These are phyloP conservation scores for Merops nubicus DNA, from an alignment of 2,113 vertebrate species.

Conservation along the genomic window DNA sequence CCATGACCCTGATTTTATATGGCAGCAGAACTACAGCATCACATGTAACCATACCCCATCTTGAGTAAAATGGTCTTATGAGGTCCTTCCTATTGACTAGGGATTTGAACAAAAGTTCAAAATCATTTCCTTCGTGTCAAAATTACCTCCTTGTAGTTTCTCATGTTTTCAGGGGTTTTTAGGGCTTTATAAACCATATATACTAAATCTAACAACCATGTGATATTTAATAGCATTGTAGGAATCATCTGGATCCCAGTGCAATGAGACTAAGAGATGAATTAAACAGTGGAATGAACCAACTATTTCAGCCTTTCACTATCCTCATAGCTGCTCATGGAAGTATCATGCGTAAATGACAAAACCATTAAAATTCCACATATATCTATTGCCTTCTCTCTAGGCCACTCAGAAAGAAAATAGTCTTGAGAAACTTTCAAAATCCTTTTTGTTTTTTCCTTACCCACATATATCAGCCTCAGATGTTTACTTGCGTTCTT, in stretches of 20 bases:
- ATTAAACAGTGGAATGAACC: background rate
- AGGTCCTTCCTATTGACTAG: background rate
- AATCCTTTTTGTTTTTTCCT: background rate
- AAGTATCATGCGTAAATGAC: background rate
- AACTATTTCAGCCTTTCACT: background rate
- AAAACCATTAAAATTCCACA: background rate
- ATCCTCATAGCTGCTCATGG: background rate
- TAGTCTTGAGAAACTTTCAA: fast-evolving
- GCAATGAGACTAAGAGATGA: background rate
- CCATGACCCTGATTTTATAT: background rate
- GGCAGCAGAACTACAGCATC: background rate
- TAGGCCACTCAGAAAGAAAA: background rate
- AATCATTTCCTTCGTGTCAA: background rate
- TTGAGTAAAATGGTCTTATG: background rate
- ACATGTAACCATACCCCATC: fast-evolving
- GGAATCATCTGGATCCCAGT: background rate
- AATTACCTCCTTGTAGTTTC: background rate
- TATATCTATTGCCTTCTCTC: background rate
- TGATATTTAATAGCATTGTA: background rate
- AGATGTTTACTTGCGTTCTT: background rate
- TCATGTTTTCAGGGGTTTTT: background rate
- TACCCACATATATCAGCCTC: background rate
- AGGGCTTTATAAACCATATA: background rate
- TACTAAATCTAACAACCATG: background rate
- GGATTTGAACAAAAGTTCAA: background rate